Evolutionary conservation across 2,113 vertebrate species (phyloP).

Genomic region (Gymnogyps californianus): DNA sequence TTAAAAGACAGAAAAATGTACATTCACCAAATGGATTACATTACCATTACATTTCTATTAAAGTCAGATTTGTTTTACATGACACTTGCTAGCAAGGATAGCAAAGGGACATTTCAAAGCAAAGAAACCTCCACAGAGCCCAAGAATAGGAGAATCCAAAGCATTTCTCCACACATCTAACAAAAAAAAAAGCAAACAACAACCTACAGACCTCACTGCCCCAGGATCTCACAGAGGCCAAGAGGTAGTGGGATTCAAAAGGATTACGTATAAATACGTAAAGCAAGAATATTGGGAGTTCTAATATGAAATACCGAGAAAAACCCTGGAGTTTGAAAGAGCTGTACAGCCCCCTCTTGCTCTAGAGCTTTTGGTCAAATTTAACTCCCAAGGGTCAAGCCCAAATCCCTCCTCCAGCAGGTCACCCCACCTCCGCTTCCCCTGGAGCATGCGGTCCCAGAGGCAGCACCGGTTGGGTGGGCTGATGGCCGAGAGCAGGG

Average conservation of each 20-base stretch:
- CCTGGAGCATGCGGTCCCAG: background rate
- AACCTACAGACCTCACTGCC: background rate
- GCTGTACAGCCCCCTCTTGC: background rate
- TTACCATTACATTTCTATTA: background rate
- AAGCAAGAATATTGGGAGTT: background rate
- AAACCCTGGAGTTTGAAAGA: background rate
- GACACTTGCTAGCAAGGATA: background rate
- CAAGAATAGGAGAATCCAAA: background rate
- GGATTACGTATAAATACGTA: background rate
- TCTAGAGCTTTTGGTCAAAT: background rate
- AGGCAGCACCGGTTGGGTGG: rapidly evolving
- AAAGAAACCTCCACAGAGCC: background rate
- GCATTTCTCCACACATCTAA: background rate
- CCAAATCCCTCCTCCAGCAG: background rate
- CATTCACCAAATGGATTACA: background rate
- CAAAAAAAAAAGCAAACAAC: background rate
- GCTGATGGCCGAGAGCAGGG: background rate
- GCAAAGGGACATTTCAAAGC: background rate
- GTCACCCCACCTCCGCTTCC: background rate
- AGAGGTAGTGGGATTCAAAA: background rate
- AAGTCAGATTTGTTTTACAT: background rate
- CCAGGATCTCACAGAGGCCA: background rate
- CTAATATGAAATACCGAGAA: rapidly evolving
- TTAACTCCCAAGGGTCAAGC: background rate
- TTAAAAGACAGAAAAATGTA: background rate